A percentile compares a stretch with the other conserved stretches of the same genome.
Evolutionary conservation across 2,888 invertebrate genomes (phyloP).

Genomic region (Imbricaverruca yamaguchii): DNA sequence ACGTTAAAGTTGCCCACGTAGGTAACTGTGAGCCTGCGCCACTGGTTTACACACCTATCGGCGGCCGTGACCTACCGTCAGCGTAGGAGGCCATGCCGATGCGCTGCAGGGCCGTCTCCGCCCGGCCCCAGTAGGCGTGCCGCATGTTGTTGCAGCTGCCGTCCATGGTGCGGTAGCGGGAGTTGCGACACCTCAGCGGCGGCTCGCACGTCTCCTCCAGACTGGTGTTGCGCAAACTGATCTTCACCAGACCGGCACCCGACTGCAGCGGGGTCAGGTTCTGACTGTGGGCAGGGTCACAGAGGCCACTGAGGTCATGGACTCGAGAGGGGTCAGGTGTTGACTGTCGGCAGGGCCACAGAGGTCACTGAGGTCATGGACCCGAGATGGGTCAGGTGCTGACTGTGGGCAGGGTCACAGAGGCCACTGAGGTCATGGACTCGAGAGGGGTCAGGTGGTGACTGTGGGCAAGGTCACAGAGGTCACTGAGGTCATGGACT

Average conservation of each 20-base stretch:
- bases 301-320: too few relatives aligned
- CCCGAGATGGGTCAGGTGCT: not conserved
- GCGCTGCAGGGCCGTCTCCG: conserved; percentile 37
- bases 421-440: not conserved
- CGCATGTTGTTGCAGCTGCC: conserved; percentile 39
- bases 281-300: conserved; percentile 27
- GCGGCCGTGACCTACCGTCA: conserved; percentile 35
- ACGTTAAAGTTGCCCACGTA: too few relatives aligned
- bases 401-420: not conserved
- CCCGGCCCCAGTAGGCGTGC: conserved; percentile 36
- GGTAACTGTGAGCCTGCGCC: too few relatives aligned
- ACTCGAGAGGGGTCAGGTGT: not conserved
- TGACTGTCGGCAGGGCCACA: not conserved
- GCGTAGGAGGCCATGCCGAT: conserved; percentile 37
- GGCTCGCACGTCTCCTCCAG: conserved; percentile 29
- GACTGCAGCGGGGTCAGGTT: conserved; percentile 32
- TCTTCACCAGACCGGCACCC: conserved; percentile 31
- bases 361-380: not conserved
- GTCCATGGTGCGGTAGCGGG: conserved; percentile 32
- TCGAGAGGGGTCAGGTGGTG: not conserved
- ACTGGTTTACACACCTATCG: too few relatives aligned
- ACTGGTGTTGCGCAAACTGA: conserved; percentile 31
- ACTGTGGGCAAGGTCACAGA: not conserved
- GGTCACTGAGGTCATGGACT: too few relatives aligned
- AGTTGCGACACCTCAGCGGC: conserved; percentile 7